phyloP scores from a whole-genome alignment of 2,113 vertebrate species.

The Podarcis cretensis region DNA sequence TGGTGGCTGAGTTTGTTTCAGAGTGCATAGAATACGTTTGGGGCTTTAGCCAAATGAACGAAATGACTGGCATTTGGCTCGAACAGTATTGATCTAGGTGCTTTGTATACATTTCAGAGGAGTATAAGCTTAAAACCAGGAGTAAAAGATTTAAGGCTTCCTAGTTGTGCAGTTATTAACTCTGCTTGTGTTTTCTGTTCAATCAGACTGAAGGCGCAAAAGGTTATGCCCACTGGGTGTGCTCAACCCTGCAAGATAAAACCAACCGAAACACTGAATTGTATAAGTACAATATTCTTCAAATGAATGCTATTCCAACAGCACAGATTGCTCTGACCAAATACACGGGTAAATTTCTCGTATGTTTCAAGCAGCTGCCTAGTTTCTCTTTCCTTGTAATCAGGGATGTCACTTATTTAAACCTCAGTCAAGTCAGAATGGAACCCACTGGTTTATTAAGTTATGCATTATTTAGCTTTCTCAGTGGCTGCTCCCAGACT shows the following conservation, averaged over 20 bases:
- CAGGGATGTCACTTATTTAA: background rate
- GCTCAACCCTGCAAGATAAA: slow-evolving; percentile 91
- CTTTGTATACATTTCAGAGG: background rate
- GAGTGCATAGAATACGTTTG: background rate
- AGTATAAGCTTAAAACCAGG: background rate
- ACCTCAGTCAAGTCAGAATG: background rate
- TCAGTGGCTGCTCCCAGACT: too few relatives aligned
- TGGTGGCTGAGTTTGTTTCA: background rate
- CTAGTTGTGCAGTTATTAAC: slow-evolving; percentile 27
- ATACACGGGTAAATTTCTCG: slow-evolving; percentile 83
- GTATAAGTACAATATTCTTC: slow-evolving; percentile 92
- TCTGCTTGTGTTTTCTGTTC: slow-evolving; percentile 24
- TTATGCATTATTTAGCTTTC: background rate
- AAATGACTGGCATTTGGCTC: background rate
- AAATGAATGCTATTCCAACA: slow-evolving; percentile 94
- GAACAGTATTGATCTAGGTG: background rate
- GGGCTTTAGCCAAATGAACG: background rate
- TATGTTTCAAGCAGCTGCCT: background rate
- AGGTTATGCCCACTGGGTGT: slow-evolving; percentile 96
- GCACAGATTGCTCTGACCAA: slow-evolving; percentile 92
- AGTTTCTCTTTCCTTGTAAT: background rate
- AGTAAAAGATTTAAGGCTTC: background rate
- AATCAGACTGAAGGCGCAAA: slow-evolving; percentile 91
- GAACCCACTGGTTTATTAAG: background rate
- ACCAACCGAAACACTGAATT: slow-evolving; percentile 91